These are phyloP conservation scores for Psylliodes chrysocephalus DNA, from an alignment of 2,888 invertebrate genomes.

Conservation along the genomic window DNA sequence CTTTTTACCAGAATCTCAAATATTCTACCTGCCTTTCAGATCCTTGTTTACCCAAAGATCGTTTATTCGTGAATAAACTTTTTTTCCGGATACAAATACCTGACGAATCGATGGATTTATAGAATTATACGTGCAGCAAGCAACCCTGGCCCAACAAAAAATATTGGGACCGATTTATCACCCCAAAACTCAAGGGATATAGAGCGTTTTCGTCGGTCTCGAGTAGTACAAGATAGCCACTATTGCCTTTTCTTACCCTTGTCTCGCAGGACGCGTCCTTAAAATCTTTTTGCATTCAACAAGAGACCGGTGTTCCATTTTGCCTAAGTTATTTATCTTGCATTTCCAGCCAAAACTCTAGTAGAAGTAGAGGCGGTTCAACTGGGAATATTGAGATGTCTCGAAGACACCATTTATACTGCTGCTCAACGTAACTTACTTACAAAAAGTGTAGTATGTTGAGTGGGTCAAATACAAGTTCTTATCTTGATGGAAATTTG, in stretches of 20 bases:
- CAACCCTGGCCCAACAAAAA: conserved; percentile 22
- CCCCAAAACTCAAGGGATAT: conserved; percentile 27
- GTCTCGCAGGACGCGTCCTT: conserved; percentile 48
- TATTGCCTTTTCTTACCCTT: conserved; percentile 49
- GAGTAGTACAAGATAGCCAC: conserved; percentile 45
- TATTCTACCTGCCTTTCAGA: too few relatives aligned
- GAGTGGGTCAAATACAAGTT: too few relatives aligned
- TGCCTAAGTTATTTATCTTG: conserved; percentile 45
- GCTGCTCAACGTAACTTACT: conserved; percentile 16
- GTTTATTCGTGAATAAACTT: background rate
- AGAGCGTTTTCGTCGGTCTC: conserved; percentile 31
- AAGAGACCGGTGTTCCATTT: conserved; percentile 43
- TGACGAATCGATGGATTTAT: background rate
- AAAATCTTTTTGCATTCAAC: conserved; percentile 36
- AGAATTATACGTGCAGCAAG: conserved; percentile 1
- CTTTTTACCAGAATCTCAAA: too few relatives aligned
- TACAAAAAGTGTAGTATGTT: background rate
- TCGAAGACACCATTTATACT: conserved; percentile 27
- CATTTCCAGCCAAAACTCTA: conserved; percentile 25
- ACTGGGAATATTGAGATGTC: conserved; percentile 32
- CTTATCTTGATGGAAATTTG: too few relatives aligned
- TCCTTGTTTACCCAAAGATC: too few relatives aligned
- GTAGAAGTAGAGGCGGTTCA: conserved; percentile 26
- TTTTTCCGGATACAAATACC: background rate
- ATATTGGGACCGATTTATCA: conserved; percentile 39